These are phyloP conservation scores for Drosophila triauraria DNA, from an alignment of 1,140 invertebrate genomes.

Conservation along the genomic window DNA sequence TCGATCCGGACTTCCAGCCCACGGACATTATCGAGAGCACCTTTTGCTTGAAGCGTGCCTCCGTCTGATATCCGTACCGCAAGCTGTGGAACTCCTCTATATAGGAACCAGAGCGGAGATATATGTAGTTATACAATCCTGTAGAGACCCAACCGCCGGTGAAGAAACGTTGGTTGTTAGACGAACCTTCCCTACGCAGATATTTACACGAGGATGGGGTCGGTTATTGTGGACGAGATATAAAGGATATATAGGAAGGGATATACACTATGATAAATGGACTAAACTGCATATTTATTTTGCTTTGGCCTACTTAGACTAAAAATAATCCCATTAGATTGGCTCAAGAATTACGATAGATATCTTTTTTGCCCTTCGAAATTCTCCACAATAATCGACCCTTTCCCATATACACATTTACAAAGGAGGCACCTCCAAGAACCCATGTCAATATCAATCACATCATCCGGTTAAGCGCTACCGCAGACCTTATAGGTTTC, in stretches of 20 bases:
- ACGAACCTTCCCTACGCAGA: constrained; percentile 27
- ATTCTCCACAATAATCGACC: constrained; percentile 11
- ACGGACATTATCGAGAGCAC: constrained; percentile 83
- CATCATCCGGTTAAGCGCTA: constrained; percentile 14
- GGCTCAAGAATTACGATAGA: background rate
- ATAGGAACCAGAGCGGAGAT: constrained; percentile 9
- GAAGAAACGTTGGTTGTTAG: constrained; percentile 45
- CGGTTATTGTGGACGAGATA: background rate
- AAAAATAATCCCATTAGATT: background rate
- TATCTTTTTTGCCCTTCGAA: background rate
- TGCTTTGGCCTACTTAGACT: background rate
- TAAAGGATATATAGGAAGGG: too few species aligned
- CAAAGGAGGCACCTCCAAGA: constrained; percentile 28
- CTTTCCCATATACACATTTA: constrained; percentile 23
- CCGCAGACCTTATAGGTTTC: background rate
- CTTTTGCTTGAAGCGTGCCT: constrained; percentile 77
- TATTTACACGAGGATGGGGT: constrained; percentile 10
- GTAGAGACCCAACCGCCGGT: constrained; percentile 54
- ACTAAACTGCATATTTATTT: too few species aligned
- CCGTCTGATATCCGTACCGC: constrained; percentile 70
- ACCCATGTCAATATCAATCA: constrained; percentile 42
- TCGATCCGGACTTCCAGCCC: constrained; percentile 86
- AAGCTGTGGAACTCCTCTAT: constrained; percentile 21
- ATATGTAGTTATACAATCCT: constrained; percentile 29
- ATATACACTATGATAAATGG: too few species aligned